A percentile compares a stretch with the other conserved stretches of the same genome.
Conservation (phyloP, 2,888 invertebrate species). For the Caenorhabditis panamensis region DNA sequence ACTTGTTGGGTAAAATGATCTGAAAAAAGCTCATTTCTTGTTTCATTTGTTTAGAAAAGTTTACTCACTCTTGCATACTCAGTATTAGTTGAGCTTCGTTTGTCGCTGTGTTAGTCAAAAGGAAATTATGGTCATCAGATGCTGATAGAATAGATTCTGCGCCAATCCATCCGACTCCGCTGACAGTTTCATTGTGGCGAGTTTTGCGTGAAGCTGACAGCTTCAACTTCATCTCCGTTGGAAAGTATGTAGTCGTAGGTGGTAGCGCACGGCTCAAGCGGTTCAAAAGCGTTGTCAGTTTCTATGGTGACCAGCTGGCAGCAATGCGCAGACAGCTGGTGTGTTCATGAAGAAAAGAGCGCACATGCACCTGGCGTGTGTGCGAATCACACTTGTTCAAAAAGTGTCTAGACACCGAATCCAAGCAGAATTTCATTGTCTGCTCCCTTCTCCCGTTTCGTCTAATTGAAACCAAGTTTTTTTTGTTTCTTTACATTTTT, state of each 20-base stretch:
- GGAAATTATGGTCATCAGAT: conserved; percentile 92
- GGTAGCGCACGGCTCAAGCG: too few relatives aligned
- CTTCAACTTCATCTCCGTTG: conserved; percentile 58
- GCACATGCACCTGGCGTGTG: too few relatives aligned
- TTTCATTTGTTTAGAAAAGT: neutral
- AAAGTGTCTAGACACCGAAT: too few relatives aligned
- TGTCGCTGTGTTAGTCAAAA: conserved; percentile 82
- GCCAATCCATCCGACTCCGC: conserved; percentile 94
- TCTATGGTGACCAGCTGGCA: neutral
- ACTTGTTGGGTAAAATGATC: conserved; percentile 65
- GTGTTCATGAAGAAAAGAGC: too few relatives aligned
- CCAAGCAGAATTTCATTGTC: too few relatives aligned
- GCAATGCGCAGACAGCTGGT: neutral
- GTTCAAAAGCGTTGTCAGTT: too few relatives aligned
- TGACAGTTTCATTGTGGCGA: conserved; percentile 87
- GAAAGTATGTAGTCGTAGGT: too few relatives aligned
- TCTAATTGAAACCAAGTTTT: too few relatives aligned
- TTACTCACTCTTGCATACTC: conserved; percentile 62
- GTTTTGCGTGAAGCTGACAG: conserved; percentile 84
- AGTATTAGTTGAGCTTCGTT: conserved; percentile 63
- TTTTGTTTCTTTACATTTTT: too few relatives aligned
- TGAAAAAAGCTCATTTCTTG: conserved; percentile 18
- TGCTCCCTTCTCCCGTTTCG: too few relatives aligned
- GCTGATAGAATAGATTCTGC: conserved; percentile 93
- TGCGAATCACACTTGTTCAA: too few relatives aligned